Evolutionary conservation across 2,797 vertebrate species (phyloP), one percentile per base, ranked within the genome.

Genomic region (Clarias pachynema): DNA sequence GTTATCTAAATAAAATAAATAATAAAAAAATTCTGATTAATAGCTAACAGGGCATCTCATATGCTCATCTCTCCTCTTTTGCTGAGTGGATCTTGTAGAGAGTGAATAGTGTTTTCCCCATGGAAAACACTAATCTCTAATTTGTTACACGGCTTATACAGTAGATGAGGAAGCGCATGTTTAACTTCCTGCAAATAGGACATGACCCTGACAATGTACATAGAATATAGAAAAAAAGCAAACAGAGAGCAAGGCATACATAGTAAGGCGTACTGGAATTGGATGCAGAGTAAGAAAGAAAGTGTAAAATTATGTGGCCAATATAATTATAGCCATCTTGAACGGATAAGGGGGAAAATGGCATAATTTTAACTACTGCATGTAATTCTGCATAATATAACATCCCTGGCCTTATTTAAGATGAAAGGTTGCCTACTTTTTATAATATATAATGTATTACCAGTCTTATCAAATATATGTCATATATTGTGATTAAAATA

Each of bases 1-100:
- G 73, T 90, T 90, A 88, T 86, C 82, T 70, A 56, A 34, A 68
- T 53, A 14, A 53, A 53, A 53, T 53, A 53, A 53, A 53, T 53
- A 53, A 53, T 53, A 57, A 49, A 85, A 87, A 87, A 86, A 65
- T 79, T 84, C 82, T 83, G 88, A 82, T 86, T 86, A 85, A 84
- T 82, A 83, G 69, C 60, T 53, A 44, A 69, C 68, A 68, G 66
- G 56, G 60, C 68, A 77, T 85, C n/a, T 57, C 53, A 68, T 84
- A 79, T 82, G 70, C 84, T 87, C 72, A 84, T 66, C 79, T 81
- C 44, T 79, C 26, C 56, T 75, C 53, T 86, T 68, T 84, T 31
- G 82, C 59, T 62, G 81, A 49, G 68, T 57, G 62, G 24, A 86
- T 66, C 74, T 68, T 20, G 68, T 59, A 65, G 29, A 66, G 12